These are phyloP conservation scores for Theristicus caerulescens DNA, from an alignment of 2,113 vertebrate species.

Conservation along the genomic window DNA sequence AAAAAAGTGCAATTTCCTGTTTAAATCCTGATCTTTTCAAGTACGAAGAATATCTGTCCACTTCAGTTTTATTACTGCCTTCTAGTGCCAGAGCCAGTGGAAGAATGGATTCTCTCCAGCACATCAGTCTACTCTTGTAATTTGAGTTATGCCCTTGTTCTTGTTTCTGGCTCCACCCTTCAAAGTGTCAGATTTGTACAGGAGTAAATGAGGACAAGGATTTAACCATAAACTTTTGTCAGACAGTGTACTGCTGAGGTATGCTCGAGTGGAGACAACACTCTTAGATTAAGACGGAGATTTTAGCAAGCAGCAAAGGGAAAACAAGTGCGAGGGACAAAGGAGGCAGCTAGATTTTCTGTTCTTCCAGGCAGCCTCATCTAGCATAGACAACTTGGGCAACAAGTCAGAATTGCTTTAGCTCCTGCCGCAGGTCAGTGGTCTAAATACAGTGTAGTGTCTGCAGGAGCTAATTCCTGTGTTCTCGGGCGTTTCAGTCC, in stretches of 20 bases:
- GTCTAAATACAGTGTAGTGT: background rate
- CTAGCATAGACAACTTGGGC: background rate
- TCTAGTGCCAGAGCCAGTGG: background rate
- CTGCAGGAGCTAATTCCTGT: background rate
- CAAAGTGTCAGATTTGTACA: background rate
- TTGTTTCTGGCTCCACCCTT: background rate
- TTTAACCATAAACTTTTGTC: background rate
- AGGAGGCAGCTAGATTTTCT: background rate
- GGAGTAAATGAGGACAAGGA: background rate
- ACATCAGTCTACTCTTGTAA: background rate
- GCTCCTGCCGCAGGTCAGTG: background rate
- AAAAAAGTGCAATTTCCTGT: slow-evolving; percentile 34
- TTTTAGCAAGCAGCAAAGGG: background rate
- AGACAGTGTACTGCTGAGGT: background rate
- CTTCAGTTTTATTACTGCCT: slow-evolving; percentile 40
- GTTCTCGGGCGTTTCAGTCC: background rate
- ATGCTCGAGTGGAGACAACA: background rate
- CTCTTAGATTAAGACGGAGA: background rate
- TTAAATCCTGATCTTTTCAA: slow-evolving; percentile 17
- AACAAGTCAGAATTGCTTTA: background rate
- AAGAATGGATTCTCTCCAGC: slow-evolving; percentile 18
- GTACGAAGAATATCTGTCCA: background rate
- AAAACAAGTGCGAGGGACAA: background rate
- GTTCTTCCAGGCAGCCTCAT: background rate
- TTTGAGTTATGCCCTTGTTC: background rate